Percentiles rank a stretch among this genome's conserved stretches.
Conservation (phyloP, 2,797 vertebrate genomes). For the Tympanoctomys barrerae region DNA sequence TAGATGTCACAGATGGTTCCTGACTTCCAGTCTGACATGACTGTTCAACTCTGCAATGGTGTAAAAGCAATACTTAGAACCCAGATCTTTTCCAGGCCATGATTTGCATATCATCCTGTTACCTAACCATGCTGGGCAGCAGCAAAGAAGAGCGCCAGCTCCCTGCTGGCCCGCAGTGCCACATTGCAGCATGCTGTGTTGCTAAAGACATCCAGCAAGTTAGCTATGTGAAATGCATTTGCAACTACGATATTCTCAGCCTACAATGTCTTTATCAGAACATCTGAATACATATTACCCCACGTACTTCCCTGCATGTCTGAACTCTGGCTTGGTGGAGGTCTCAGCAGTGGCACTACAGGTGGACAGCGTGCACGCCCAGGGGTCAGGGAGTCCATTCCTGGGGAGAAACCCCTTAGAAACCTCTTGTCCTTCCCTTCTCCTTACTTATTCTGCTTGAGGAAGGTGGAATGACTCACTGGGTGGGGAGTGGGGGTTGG, state of each 20-base stretch:
- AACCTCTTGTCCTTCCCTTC: background rate
- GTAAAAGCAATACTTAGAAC: background rate
- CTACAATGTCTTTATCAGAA: background rate
- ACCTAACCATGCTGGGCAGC: background rate
- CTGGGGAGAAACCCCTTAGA: background rate
- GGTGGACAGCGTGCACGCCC: too few relatives aligned
- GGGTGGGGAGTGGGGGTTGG: background rate
- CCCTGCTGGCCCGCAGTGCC: background rate
- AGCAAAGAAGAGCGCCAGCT: background rate
- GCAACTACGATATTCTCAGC: background rate
- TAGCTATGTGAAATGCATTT: background rate
- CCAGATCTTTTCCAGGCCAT: background rate
- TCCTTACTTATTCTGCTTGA: background rate
- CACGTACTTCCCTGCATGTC: background rate
- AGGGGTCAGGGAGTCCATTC: accelerated
- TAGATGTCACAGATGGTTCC: background rate
- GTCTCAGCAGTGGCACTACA: background rate
- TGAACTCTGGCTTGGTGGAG: background rate
- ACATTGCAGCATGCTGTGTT: background rate
- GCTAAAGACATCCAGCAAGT: background rate
- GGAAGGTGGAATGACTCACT: background rate
- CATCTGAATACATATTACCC: background rate
- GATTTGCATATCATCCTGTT: background rate
- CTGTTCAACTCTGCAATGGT: background rate
- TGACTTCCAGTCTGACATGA: background rate